A percentile compares a stretch with the other conserved stretches of the same genome.
Evolutionary conservation across 2,888 invertebrate species (phyloP).

Genomic region (Catotricha subobsoleta): DNA sequence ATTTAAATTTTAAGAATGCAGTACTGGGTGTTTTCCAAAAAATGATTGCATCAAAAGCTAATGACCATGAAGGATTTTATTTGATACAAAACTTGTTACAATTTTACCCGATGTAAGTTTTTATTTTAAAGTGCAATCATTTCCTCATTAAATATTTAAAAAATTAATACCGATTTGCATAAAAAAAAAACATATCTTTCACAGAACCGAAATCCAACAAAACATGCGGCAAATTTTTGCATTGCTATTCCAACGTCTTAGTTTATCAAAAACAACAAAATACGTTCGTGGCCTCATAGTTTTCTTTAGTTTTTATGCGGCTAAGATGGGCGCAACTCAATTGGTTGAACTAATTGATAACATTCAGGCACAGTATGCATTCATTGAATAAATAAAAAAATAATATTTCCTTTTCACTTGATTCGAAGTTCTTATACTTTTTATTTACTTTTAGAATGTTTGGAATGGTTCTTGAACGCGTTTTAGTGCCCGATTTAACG

Average conservation of each 20-base stretch:
- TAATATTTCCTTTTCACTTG: neutral
- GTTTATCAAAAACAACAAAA: slow-evolving; percentile 87
- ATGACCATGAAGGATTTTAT: slow-evolving; percentile 93
- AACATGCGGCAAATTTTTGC: slow-evolving; percentile 79
- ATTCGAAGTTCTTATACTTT: no score
- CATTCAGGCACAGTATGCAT: slow-evolving; percentile 62
- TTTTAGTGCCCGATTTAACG: slow-evolving; percentile 70
- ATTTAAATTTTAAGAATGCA: slow-evolving; percentile 38
- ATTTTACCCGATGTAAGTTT: slow-evolving; percentile 58
- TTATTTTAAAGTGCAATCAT: neutral
- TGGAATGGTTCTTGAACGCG: slow-evolving; percentile 83
- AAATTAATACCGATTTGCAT: no score
- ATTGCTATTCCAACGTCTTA: slow-evolving; percentile 81
- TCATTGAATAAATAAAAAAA: neutral
- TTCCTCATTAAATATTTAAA: neutral
- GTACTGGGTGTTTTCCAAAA: slow-evolving; percentile 93
- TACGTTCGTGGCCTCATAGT: slow-evolving; percentile 79
- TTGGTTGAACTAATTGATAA: slow-evolving; percentile 66
- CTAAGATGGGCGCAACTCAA: slow-evolving; percentile 56
- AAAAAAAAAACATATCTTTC: slow-evolving; percentile 20
- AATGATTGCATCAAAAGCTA: slow-evolving; percentile 80
- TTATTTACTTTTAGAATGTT: slow-evolving; percentile 53
- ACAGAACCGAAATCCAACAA: slow-evolving; percentile 49
- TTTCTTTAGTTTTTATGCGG: slow-evolving; percentile 73
- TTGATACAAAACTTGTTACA: slow-evolving; percentile 72